A percentile compares a stretch with the other conserved stretches of the same genome.
Conservation (phyloP, 2,797 vertebrate genomes). For the Myotis vivesi region DNA sequence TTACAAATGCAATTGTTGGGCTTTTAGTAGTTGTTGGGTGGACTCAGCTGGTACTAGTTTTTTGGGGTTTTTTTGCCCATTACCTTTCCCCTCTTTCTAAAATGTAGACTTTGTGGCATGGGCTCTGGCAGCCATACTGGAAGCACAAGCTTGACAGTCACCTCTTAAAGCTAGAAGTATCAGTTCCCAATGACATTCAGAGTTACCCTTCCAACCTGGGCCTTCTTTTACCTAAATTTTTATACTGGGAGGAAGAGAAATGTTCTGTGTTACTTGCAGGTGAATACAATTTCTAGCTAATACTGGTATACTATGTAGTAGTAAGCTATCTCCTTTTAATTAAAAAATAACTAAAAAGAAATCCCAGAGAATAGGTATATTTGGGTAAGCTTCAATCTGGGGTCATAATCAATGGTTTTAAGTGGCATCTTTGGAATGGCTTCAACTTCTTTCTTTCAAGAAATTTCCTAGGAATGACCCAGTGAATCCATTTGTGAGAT, state of each 20-base stretch:
- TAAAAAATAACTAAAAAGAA: not conserved
- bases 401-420: not conserved
- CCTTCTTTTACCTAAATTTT: not conserved
- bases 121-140: not conserved
- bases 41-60: not conserved
- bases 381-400: not conserved
- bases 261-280: not conserved
- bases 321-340: not conserved
- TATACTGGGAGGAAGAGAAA: not conserved
- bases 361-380: not conserved
- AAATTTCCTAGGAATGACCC: not conserved
- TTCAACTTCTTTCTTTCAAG: not conserved
- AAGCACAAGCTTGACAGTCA: not conserved
- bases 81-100: not conserved
- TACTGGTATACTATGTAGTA: not conserved
- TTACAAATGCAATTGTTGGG: not conserved
- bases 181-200: not conserved
- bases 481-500: not conserved
- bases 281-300: not conserved
- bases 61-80: not conserved
- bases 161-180: not conserved
- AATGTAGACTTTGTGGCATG: not conserved
- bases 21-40: not conserved
- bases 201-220: not conserved
- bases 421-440: not conserved